phyloP scores from a whole-genome alignment of 2,113 vertebrate genomes.

The Cricetomys ansorgei region DNA sequence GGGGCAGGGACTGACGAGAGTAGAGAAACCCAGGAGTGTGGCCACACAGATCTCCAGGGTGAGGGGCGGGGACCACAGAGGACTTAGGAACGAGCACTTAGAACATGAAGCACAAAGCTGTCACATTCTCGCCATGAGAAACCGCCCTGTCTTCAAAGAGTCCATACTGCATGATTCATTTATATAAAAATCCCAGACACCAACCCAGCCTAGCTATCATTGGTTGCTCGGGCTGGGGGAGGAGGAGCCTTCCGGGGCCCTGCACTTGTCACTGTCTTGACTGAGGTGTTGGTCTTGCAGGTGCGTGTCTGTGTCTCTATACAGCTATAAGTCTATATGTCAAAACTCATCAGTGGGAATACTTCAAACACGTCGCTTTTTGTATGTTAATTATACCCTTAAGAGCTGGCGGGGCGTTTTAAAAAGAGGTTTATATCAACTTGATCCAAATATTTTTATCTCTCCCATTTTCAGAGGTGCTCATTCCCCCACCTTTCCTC shows the following conservation, averaged over 20 bases:
- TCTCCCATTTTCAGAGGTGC: neutral
- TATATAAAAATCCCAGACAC: neutral
- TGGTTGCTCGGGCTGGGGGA: neutral
- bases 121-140: neutral
- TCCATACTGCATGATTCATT: neutral
- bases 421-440: conserved; percentile 33
- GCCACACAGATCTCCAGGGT: rapidly evolving
- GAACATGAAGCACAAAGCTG: neutral
- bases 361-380: neutral
- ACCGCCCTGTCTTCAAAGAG: neutral
- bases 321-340: neutral
- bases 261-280: neutral
- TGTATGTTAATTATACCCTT: conserved; percentile 35
- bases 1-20: neutral
- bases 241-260: neutral
- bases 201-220: neutral
- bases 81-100: neutral
- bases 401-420: conserved; percentile 27
- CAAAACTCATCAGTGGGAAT: conserved; percentile 8
- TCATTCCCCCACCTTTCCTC: neutral
- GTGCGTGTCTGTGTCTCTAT: neutral
- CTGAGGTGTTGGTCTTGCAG: neutral
- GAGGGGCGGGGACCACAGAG: no score
- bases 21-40: neutral
- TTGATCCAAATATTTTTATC: neutral